Conservation (phyloP, 2,888 invertebrate species). For the Celastrina argiolus region DNA sequence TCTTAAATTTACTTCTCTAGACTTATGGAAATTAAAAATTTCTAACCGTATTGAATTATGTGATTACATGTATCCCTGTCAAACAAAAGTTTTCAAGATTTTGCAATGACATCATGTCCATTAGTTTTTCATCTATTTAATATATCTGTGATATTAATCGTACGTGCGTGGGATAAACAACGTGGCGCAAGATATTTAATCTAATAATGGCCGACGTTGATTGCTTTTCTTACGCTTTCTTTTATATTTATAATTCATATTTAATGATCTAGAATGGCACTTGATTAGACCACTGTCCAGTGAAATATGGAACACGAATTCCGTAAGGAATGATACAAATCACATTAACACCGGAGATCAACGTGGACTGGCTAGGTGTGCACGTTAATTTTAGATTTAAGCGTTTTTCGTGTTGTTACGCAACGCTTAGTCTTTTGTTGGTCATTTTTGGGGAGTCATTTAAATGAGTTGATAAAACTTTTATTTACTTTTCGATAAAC, state of each 20-base stretch:
- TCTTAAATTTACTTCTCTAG: no score
- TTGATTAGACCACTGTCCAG: constrained; percentile 59
- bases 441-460: constrained; percentile 59
- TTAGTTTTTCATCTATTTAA: constrained; percentile 19
- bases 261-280: constrained; percentile 75
- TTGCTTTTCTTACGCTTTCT: constrained; percentile 73
- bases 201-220: constrained; percentile 67
- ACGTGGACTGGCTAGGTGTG: constrained; percentile 47
- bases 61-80: neutral
- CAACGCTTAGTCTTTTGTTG: constrained; percentile 61
- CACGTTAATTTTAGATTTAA: constrained; percentile 77
- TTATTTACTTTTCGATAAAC: neutral
- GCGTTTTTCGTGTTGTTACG: constrained; percentile 66
- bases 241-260: constrained; percentile 77
- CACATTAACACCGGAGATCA: constrained; percentile 26
- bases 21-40: no score
- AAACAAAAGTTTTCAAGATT: neutral
- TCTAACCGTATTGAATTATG: no score
- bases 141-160: constrained; percentile 15
- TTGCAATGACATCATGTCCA: constrained; percentile 18
- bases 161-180: constrained; percentile 31
- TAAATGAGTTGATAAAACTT: constrained; percentile 47
- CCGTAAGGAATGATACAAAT: constrained; percentile 30
- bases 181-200: constrained; percentile 59
- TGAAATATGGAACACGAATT: constrained; percentile 44